Percentiles rank a stretch among this genome's conserved stretches.
These are phyloP conservation scores for Apostichopus californicus DNA, from an alignment of 35 echinoderm and acorn worm species.

Conservation along the genomic window DNA sequence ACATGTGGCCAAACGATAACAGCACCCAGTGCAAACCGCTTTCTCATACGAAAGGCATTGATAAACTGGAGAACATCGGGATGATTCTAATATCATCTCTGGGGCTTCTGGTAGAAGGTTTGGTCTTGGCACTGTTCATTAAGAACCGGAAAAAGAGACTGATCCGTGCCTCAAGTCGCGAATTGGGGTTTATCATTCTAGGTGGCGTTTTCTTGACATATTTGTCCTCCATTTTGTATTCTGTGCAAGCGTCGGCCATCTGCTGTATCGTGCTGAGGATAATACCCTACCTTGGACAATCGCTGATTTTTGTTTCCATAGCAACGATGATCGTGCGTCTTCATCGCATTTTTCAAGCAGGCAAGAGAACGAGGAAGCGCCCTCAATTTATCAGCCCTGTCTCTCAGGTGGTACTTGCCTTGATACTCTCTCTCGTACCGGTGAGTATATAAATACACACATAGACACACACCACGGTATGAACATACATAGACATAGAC, in stretches of 20 bases:
- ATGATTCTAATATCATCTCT: background rate
- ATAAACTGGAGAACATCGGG: background rate
- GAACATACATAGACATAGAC: too few relatives aligned
- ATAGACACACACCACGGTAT: too few relatives aligned
- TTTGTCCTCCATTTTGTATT: constrained; percentile 2
- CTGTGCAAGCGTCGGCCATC: constrained; percentile 1
- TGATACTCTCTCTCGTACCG: constrained; percentile 47
- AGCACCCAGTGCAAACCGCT: background rate
- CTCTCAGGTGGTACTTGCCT: constrained; percentile 53
- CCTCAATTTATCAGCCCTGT: constrained; percentile 64
- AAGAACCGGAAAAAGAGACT: constrained; percentile 11
- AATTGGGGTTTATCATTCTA: constrained; percentile 62
- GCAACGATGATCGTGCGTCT: constrained; percentile 64
- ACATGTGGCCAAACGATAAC: background rate
- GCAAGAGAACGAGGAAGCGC: constrained; percentile 62
- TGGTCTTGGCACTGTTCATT: background rate
- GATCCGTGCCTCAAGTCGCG: constrained; percentile 71
- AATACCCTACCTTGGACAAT: constrained; percentile 12
- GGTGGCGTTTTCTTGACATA: constrained; percentile 47
- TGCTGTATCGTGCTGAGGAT: constrained; percentile 45
- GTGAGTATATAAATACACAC: constrained; percentile 28
- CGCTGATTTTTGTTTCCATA: constrained; percentile 57
- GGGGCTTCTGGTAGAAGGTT: background rate
- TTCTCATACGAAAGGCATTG: background rate
- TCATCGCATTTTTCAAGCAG: constrained; percentile 73